Conservation (phyloP, 2,113 vertebrate species). For the Echinops telfairi region DNA sequence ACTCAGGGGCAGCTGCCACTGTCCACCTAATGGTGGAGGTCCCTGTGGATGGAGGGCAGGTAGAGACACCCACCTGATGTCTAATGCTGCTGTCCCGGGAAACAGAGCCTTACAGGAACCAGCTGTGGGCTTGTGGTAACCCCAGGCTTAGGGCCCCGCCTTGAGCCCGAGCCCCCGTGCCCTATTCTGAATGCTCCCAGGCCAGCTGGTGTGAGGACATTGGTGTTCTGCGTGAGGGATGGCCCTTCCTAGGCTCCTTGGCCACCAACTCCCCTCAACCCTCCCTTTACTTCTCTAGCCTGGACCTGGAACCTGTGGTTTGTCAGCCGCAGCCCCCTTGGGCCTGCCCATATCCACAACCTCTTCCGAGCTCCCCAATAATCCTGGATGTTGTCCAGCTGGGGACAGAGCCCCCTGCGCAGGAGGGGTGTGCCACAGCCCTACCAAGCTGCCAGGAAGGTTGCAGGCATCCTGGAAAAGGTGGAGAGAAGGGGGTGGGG, state of each 20-base stretch:
- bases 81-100: background rate
- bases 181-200: background rate
- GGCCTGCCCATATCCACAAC: rapidly evolving
- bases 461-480: background rate
- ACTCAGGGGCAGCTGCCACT: background rate
- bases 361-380: background rate
- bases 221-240: background rate
- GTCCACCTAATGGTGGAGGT: background rate
- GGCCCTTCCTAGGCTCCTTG: background rate
- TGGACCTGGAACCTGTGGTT: background rate
- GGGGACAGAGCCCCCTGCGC: background rate
- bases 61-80: background rate
- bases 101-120: background rate
- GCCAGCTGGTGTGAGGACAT: background rate
- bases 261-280: background rate
- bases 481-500: background rate
- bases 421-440: background rate
- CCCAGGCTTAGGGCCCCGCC: too few relatives aligned
- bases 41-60: background rate
- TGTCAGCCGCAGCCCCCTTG: rapidly evolving
- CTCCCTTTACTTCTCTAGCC: background rate
- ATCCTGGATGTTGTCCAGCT: background rate
- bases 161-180: background rate
- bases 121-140: background rate
- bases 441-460: background rate